Evolutionary conservation across 2,113 vertebrate genomes (phyloP), one percentile per base, ranked within the genome.

Genomic region (Nymphicus hollandicus): DNA sequence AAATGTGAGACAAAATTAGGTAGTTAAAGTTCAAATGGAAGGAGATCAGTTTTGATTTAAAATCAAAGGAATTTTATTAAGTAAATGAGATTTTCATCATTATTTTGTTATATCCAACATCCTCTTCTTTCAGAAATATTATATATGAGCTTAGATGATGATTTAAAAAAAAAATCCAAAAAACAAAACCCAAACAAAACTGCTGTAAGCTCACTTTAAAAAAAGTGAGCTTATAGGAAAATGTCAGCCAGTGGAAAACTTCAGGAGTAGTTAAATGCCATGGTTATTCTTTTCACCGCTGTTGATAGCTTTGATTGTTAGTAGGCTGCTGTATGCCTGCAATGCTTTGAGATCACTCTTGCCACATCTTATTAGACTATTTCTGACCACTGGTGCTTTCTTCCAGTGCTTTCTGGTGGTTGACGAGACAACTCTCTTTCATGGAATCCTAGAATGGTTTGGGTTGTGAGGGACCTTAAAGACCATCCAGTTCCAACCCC

Each of bases 11-110:
- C n/a, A n/a, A n/a, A n/a, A n/a, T n/a, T n/a, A n/a, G n/a, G 97
- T 97, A 97, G 96, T 97, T 97, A 96, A 89, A 97, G 96, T 97
- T 97, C 97, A 98, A 98, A 98, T 89, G 91, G 96, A 97, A 97
- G 95, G 97, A 97, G 97, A 97, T 97, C 85, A 94, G 97, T 98
- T 98, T 97, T 98, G 93, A 98, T 98, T 98, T 98, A 91, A 95
- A 97, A 98, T 96, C 97, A 91, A 91, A 83, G 79, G 96, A 96
- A 93, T 96, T 97, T 97, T 98, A 98, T 98, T 98, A 98, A 98
- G 96, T 96, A 97, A 98, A 98, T 98, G 94, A 95, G 87, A 96
- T 97, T 95, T 94, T 80, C 91, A 93, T 93, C 93, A 81, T 97
- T 97, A 94, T 96, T 97, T 96, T 86, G 92, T 97, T 97, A 95